These are phyloP conservation scores for Mus pahari DNA, from an alignment of 2,113 vertebrate genomes.

Conservation along the genomic window DNA sequence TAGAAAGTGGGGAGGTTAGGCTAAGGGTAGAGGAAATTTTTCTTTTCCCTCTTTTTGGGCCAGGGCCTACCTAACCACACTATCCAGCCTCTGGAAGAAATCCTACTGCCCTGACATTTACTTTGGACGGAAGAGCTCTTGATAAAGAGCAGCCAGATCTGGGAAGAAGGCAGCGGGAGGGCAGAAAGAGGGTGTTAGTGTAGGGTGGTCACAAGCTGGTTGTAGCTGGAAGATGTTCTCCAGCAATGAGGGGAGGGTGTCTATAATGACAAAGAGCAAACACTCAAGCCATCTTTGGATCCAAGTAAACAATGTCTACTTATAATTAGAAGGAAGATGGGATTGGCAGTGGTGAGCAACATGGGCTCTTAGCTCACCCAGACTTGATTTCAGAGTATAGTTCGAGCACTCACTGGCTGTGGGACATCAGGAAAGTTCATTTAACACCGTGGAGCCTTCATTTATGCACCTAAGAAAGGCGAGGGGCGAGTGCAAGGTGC, in stretches of 20 bases:
- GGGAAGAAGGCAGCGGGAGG: not conserved
- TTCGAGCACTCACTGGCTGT: not conserved
- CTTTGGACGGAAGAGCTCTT: conserved; percentile 50
- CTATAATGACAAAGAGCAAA: not conserved
- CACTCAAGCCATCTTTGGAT: not conserved
- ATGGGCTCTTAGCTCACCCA: not conserved
- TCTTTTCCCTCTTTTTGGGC: not conserved
- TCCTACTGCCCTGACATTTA: conserved; percentile 52
- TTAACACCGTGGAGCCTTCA: not conserved
- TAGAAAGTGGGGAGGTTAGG: not conserved
- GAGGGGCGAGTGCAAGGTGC: not conserved
- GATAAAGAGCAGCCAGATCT: conserved; percentile 33
- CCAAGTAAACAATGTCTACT: not conserved
- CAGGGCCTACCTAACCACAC: conserved; percentile 17
- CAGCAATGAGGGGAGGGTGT: not conserved
- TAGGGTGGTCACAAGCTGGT: rapidly evolving
- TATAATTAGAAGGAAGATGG: not conserved
- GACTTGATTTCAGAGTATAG: not conserved
- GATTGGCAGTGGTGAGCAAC: not conserved
- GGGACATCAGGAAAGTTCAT: not conserved
- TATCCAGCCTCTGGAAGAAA: conserved; percentile 19
- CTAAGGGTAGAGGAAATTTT: not conserved
- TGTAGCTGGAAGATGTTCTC: not conserved
- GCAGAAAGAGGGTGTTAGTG: not conserved
- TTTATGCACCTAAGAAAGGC: conserved; percentile 17